phyloP scores from a whole-genome alignment of 2,113 vertebrate species.

The Sylvicapra grimmia region DNA sequence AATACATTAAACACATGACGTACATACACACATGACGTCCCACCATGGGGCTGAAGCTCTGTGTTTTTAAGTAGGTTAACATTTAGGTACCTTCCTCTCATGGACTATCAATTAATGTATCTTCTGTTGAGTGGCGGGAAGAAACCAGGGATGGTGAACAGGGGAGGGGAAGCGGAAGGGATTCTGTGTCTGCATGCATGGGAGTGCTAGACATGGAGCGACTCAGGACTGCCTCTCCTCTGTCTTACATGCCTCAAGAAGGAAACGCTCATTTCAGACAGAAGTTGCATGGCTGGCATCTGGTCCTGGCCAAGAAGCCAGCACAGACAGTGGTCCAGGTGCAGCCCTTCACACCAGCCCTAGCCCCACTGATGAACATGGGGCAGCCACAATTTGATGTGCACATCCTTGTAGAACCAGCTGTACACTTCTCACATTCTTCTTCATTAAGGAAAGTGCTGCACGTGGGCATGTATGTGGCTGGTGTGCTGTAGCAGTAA shows the following conservation, averaged over 20 bases:
- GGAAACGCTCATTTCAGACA: not conserved
- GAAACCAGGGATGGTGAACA: not conserved
- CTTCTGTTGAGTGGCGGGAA: not conserved
- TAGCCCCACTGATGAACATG: not conserved
- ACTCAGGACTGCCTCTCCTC: not conserved
- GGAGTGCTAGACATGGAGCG: not conserved
- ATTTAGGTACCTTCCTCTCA: not conserved
- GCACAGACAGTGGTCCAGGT: not conserved
- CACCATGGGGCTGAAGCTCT: too few species aligned
- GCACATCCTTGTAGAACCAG: not conserved
- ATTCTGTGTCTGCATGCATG: not conserved
- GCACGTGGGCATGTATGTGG: not conserved
- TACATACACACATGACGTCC: not conserved
- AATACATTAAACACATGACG: not conserved
- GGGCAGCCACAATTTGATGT: not conserved
- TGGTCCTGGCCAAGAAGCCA: not conserved
- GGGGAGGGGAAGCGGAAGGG: not conserved
- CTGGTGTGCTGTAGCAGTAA: not conserved
- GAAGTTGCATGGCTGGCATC: not conserved
- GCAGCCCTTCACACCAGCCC: not conserved
- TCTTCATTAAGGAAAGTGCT: not conserved
- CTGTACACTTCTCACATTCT: not conserved
- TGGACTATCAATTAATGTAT: not conserved
- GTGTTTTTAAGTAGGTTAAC: not conserved
- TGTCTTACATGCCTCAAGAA: not conserved